Base-by-base conservation (phyloP, 2,888 invertebrate genomes). In the Ganaspis brasiliensis region DNA sequence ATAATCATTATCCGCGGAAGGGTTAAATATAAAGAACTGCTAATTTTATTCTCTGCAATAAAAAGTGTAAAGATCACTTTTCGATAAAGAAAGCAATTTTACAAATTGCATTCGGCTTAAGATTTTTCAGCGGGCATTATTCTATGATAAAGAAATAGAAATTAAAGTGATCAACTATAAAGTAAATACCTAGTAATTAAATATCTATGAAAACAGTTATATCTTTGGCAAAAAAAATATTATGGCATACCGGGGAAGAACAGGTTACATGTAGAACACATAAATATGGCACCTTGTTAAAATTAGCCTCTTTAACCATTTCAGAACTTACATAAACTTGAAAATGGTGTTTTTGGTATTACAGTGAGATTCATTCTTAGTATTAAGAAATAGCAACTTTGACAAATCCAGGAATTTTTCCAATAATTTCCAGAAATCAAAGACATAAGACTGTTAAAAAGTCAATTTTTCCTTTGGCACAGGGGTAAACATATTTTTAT, bases 281-380 rank as follows among this genome's bases (percentile, higher is more conserved):
- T 8, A 67, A 49, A 49, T 67, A 67, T 67, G 67, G 67, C 67
- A 67, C 45, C n/a, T 67, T 45, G 21, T 67, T 24, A 45, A 40
- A 67, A 40, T 45, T 16, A 9, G 24, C 21, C 10, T 67, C 16
- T n/a, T 16, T n/a, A 67, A n/a, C 40, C 67, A 45, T 67, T 67
- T 67, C 21, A 37, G 45, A 24, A n/a, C 45, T 16, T 12, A 40
- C 1, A 19, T 1, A 67, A 45, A 24, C 24, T 45, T 45, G 24
- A 67, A 67, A 67, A 45, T 67, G 10, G 24, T 67, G 6, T n/a
- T 16, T 67, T 14, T 63, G 6, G 31, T 45, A 67, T 24, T 24
- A 45, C 8, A 19, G 5, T n/a, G 14, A 3, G 21, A 14, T 63
- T 26, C 26, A 24, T 14, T 21, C 19, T 40, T 40, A 6, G 37